Base-by-base conservation (phyloP, 2,113 vertebrate genomes). In the Cnemophilus loriae region DNA sequence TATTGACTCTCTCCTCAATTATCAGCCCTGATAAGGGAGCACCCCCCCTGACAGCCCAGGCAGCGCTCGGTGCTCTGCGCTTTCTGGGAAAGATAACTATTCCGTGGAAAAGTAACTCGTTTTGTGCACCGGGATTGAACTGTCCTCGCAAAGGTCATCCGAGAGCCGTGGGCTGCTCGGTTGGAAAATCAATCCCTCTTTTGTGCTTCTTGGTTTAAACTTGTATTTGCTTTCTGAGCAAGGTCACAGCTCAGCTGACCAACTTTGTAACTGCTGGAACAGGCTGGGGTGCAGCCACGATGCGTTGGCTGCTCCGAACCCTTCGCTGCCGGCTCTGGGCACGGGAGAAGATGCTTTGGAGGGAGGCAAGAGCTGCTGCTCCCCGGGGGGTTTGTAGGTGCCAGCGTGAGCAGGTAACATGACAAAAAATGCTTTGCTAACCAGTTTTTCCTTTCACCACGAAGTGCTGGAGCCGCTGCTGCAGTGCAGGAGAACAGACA, bases 211-310 rank as follows among this genome's bases (percentile, higher is more conserved):
- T 74, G 63, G 71, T 93, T 84, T 80, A 91, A 96, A 96, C 90
- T 93, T 75, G 90, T 92, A 8, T 98, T 97, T 97, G 97, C 95
- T 97, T 96, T 96, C 87, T 9, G 57, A 97, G 95, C 97, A 98
- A 98, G 98, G 98, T 98, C 98, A 97, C 83, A 17, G 96, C 96
- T 98, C 97, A 96, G 94, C 97, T 98, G 97, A 97, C 95, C 78
- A 71, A 96, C 61, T 94, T 95, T 95, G 79, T 87, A 77, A 61
- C 95, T 95, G 67, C 97, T 94, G 96, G 93, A 59, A 57, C 94
- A 55, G 90, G 57, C 71, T 70, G 88, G 71, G 71, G 18, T 84
- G 30, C 57, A 63, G 57, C 55, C 78, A 2, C 61, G 22, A 5
- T 39, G n/a, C 61, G 5, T 30, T 77, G 18, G 89, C 89, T 23